Percentiles rank a stretch among this genome's conserved stretches.
Conservation (phyloP, 2,888 invertebrate genomes). For the Xestia ashworthii region DNA sequence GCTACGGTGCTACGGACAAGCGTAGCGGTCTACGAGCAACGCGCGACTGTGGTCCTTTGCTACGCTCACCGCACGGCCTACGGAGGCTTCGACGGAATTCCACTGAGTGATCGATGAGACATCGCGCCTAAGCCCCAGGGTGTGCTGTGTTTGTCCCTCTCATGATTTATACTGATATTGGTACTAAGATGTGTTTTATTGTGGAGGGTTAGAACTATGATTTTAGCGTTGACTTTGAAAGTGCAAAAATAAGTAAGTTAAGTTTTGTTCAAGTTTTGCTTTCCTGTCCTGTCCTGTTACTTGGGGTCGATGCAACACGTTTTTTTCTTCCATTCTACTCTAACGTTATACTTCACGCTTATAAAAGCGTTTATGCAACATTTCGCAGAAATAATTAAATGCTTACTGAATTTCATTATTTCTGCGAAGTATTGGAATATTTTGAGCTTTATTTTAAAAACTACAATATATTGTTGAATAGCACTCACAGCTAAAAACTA, state of each 20-base stretch:
- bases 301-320: neutral
- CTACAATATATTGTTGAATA: too few species aligned
- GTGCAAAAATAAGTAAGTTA: neutral
- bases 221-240: neutral
- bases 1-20: slow-evolving; percentile 70
- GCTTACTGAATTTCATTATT: neutral
- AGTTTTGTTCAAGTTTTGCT: neutral
- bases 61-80: slow-evolving; percentile 60
- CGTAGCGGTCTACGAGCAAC: slow-evolving; percentile 81
- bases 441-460: neutral
- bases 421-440: too few species aligned
- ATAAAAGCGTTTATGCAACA: too few species aligned
- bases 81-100: slow-evolving; percentile 62
- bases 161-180: slow-evolving; percentile 64
- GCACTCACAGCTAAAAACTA: too few species aligned
- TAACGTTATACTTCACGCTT: neutral
- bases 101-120: slow-evolving; percentile 74
- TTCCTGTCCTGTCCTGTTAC: neutral
- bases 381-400: too few species aligned
- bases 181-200: slow-evolving; percentile 28
- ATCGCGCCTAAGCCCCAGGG: slow-evolving; percentile 62
- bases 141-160: slow-evolving; percentile 61
- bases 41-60: slow-evolving; percentile 75
- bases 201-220: neutral
- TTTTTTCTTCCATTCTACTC: too few species aligned